A percentile compares a stretch with the other conserved stretches of the same genome.
phyloP scores from a whole-genome alignment of 2,888 invertebrate species.

The Eumacrocentrus americanus region DNA sequence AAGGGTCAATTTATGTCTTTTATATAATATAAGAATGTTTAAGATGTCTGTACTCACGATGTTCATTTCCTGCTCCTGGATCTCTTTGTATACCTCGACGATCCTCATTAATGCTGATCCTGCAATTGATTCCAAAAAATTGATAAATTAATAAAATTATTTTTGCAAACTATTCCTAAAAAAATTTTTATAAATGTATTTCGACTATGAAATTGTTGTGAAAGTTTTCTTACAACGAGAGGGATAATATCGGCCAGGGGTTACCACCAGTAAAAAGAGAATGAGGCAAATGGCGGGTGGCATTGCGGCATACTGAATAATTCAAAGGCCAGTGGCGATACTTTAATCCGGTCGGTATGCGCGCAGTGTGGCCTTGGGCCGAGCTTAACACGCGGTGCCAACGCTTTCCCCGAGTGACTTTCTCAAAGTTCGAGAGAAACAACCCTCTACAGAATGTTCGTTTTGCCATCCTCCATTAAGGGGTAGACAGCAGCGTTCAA shows the following conservation, averaged over 20 bases:
- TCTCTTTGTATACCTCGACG: slow-evolving; percentile 91
- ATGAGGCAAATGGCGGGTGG: slow-evolving; percentile 22
- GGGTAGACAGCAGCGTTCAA: too few species aligned
- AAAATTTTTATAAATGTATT: too few species aligned
- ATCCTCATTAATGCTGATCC: slow-evolving; percentile 91
- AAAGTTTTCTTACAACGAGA: too few species aligned
- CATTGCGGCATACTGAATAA: slow-evolving; percentile 51
- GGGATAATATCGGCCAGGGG: slow-evolving; percentile 15
- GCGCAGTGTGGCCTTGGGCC: slow-evolving; percentile 32
- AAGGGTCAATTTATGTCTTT: too few species aligned
- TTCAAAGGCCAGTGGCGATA: slow-evolving; percentile 57
- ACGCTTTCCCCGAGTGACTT: slow-evolving; percentile 52
- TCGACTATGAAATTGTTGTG: too few species aligned
- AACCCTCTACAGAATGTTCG: too few species aligned
- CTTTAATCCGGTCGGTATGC: slow-evolving; percentile 53
- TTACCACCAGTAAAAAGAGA: slow-evolving; percentile 13
- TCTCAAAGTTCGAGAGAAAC: slow-evolving; percentile 37
- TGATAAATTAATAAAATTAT: too few species aligned
- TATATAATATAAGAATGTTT: too few species aligned
- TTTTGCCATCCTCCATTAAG: too few species aligned
- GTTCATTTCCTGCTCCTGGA: slow-evolving; percentile 93
- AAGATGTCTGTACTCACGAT: slow-evolving; percentile 76
- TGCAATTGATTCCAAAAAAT: slow-evolving; percentile 60
- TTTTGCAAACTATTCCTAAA: too few species aligned
- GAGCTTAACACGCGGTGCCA: slow-evolving; percentile 41